phyloP scores from a whole-genome alignment of 2,113 vertebrate genomes.

The Capreolus pygargus region DNA sequence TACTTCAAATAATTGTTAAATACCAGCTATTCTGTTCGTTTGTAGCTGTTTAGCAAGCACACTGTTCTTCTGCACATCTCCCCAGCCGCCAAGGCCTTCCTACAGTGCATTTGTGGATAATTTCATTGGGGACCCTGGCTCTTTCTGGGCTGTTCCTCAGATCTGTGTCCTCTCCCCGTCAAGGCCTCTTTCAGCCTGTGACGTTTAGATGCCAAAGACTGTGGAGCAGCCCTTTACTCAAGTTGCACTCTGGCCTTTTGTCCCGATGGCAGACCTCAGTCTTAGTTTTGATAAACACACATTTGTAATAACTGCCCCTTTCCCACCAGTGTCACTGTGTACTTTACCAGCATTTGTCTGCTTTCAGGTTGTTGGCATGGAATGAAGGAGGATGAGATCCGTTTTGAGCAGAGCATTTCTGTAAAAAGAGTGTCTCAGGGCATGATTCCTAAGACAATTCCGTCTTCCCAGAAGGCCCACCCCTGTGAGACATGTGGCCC shows the following conservation, averaged over 20 bases:
- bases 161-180: not conserved
- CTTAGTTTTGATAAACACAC: not conserved
- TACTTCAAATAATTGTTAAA: not conserved
- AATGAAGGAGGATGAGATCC: not conserved
- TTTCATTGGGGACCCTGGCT: not conserved
- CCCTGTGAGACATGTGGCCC: not conserved
- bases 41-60: not conserved
- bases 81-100: not conserved
- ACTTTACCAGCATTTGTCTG: slow-evolving; percentile 36
- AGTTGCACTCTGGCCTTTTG: not conserved
- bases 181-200: not conserved
- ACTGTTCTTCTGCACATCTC: not conserved
- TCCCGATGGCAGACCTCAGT: not conserved
- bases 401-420: not conserved
- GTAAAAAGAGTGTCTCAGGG: not conserved
- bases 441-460: not conserved
- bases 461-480: not conserved
- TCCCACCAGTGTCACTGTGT: not conserved
- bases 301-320: not conserved
- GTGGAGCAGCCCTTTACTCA: not conserved
- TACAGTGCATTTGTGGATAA: not conserved
- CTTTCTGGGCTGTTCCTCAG: not conserved
- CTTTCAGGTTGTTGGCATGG: slow-evolving; percentile 11
- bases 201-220: not conserved
- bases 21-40: not conserved